Conservation (phyloP, 53 echinoderm and acorn worm genomes). For the Zoroaster sp. region DNA sequence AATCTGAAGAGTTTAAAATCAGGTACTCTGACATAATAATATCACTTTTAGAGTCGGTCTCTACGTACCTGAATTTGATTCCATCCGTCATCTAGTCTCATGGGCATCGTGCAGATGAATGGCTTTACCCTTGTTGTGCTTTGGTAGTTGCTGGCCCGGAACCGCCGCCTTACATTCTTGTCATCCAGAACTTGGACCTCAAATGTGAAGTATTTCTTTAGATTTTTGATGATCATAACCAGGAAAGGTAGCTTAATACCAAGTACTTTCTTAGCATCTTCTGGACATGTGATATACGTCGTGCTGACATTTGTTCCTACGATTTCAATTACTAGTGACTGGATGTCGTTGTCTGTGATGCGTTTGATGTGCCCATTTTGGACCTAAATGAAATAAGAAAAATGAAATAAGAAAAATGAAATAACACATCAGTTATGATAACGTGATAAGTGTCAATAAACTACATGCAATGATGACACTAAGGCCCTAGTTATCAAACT, state of each 20-base stretch:
- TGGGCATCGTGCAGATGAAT: constrained; percentile 99
- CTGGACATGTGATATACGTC: constrained; percentile 88
- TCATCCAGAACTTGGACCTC: constrained; percentile 98
- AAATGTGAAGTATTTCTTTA: constrained; percentile 99
- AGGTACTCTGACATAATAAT: too few species aligned
- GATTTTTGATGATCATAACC: constrained; percentile 99
- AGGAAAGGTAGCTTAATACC: constrained; percentile 96
- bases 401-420: background rate
- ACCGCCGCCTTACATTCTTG: constrained; percentile 94
- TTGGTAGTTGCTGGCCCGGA: constrained; percentile 99
- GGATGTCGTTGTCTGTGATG: constrained; percentile 99
- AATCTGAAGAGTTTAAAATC: too few species aligned
- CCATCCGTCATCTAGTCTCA: constrained; percentile 99
- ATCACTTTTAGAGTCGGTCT: too few species aligned
- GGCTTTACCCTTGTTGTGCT: constrained; percentile 99
- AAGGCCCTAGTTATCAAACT: too few species aligned
- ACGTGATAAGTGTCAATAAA: background rate
- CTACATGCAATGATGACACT: too few species aligned
- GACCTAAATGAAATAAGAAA: constrained; percentile 62
- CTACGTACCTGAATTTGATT: constrained; percentile 96
- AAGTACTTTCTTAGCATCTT: constrained; percentile 73
- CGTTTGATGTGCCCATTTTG: constrained; percentile 98
- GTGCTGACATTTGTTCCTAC: constrained; percentile 99
- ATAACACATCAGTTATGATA: background rate
- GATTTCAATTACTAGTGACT: constrained; percentile 95